Percentiles rank a stretch among this genome's conserved stretches.
phyloP scores from a whole-genome alignment of 2,797 vertebrate species.

The Oryzias sinensis region DNA sequence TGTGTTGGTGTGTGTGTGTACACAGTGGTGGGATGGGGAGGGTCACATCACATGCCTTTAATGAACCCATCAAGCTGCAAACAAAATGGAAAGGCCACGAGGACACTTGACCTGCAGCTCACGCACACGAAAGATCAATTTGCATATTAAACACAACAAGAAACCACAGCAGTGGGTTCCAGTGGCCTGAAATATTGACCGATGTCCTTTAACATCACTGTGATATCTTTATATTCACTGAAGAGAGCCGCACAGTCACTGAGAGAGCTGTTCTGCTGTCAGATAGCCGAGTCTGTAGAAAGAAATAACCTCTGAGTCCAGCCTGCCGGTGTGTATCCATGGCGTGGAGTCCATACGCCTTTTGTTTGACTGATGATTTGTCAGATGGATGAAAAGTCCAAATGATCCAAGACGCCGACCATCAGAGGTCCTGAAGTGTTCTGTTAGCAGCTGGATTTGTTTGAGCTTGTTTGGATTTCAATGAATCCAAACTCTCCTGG shows the following conservation, averaged over 20 bases:
- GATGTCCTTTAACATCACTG: background rate
- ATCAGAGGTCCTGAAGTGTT: no score
- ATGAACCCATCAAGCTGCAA: slow-evolving; percentile 90
- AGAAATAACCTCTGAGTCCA: background rate
- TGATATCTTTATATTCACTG: background rate
- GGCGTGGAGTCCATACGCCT: slow-evolving; percentile 28
- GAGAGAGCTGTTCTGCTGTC: background rate
- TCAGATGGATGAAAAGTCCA: slow-evolving; percentile 12
- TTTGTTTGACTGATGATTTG: slow-evolving; percentile 40
- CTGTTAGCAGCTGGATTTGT: no score
- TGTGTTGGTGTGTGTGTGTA: slow-evolving; percentile 32
- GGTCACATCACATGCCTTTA: slow-evolving; percentile 58
- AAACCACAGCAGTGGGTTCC: slow-evolving; percentile 1
- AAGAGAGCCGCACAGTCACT: background rate
- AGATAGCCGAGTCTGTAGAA: background rate
- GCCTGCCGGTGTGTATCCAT: slow-evolving; percentile 16
- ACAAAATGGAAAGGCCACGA: slow-evolving; percentile 84
- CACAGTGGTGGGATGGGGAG: background rate
- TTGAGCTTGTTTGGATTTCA: no score
- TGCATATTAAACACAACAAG: no score
- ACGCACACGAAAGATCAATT: slow-evolving; percentile 6
- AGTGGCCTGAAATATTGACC: slow-evolving; percentile 1
- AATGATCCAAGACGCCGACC: no score
- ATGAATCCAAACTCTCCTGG: no score
- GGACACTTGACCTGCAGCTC: slow-evolving; percentile 79